Evolutionary conservation across 2,888 invertebrate genomes (phyloP).

Genomic region (Choristoneura rosaceana): DNA sequence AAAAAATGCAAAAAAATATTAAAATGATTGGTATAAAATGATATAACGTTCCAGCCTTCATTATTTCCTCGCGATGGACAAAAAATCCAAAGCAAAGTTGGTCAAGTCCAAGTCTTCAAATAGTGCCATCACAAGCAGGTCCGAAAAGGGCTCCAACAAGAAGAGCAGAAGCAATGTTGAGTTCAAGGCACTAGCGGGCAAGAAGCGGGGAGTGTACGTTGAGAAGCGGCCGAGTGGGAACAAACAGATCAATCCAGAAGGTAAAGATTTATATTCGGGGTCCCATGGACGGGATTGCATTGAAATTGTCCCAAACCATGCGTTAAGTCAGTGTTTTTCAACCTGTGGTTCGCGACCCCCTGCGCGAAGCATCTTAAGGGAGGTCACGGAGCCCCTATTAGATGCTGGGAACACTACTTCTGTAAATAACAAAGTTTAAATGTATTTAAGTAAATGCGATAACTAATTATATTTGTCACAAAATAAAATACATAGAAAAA

Average conservation of each 20-base stretch:
- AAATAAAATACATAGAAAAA: too few relatives aligned
- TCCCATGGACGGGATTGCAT: too few relatives aligned
- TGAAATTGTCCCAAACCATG: too few relatives aligned
- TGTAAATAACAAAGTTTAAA: too few relatives aligned
- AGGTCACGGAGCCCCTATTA: too few relatives aligned
- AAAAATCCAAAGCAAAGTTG: constrained; percentile 51
- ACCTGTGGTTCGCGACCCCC: too few relatives aligned
- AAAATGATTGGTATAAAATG: constrained; percentile 4
- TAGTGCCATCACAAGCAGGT: constrained; percentile 49
- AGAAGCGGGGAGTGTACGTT: constrained; percentile 69
- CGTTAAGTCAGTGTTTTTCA: too few relatives aligned
- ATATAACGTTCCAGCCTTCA: neutral
- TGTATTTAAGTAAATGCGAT: too few relatives aligned
- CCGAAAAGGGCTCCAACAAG: constrained; percentile 49
- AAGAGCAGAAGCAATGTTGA: constrained; percentile 57
- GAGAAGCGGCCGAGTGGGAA: constrained; percentile 55
- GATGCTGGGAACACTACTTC: too few relatives aligned
- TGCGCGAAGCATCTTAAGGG: too few relatives aligned
- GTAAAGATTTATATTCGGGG: neutral
- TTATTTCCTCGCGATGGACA: constrained; percentile 40
- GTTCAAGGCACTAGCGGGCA: constrained; percentile 51
- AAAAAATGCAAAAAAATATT: constrained; percentile 4
- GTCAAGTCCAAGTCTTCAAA: constrained; percentile 65
- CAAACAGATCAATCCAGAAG: neutral
- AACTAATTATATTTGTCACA: too few relatives aligned